These are phyloP conservation scores for Noctua comes DNA, from an alignment of 2,888 invertebrate genomes.

Conservation along the genomic window DNA sequence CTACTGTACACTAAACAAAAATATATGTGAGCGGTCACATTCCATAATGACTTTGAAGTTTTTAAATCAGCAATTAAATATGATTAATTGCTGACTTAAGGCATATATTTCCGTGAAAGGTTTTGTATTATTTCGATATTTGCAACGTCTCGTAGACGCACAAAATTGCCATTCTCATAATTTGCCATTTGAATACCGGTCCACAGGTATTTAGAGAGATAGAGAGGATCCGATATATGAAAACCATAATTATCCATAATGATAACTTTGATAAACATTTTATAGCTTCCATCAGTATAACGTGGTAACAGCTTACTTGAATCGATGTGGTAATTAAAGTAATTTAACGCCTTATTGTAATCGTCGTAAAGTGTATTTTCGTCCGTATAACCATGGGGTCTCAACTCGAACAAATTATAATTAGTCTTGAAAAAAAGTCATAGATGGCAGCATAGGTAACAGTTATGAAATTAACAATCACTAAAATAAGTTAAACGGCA, in stretches of 20 bases:
- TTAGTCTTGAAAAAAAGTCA: no score
- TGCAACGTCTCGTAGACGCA: no score
- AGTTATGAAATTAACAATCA: no score
- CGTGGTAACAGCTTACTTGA: constrained; percentile 33
- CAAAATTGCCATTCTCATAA: not conserved
- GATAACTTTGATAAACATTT: constrained; percentile 3
- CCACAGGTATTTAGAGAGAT: constrained; percentile 12
- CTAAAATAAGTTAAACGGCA: no score
- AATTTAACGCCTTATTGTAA: constrained; percentile 26
- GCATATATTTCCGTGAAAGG: not conserved
- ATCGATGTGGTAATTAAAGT: constrained; percentile 31
- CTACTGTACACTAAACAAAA: not conserved
- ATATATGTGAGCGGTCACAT: constrained; percentile 7
- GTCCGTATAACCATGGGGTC: constrained; percentile 38
- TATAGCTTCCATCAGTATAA: constrained; percentile 27
- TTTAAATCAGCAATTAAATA: not conserved
- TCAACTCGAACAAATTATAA: no score
- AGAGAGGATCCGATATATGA: not conserved
- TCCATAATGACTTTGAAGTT: not conserved
- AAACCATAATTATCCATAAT: not conserved
- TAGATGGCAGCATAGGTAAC: no score
- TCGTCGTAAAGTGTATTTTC: constrained; percentile 13
- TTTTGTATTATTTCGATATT: not conserved
- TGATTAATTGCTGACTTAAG: not conserved
- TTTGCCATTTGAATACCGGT: not conserved